phyloP scores from a whole-genome alignment of 2,797 vertebrate genomes.

The Crenichthys baileyi region DNA sequence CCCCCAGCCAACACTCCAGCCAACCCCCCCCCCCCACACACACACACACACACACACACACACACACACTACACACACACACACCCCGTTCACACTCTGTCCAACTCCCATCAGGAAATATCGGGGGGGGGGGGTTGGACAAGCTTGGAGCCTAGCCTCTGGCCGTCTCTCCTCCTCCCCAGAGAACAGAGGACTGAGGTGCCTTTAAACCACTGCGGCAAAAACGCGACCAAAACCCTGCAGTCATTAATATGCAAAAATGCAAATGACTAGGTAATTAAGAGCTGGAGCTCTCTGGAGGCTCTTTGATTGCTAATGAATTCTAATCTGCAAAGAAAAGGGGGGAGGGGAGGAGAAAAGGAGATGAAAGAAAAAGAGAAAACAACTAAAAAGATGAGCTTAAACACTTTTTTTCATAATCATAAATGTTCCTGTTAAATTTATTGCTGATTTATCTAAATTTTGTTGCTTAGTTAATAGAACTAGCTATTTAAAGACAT shows the following conservation, averaged over 20 bases:
- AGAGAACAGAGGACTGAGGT: slow-evolving; percentile 82
- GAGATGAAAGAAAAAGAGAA: slow-evolving; percentile 81
- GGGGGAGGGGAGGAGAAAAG: slow-evolving; percentile 77
- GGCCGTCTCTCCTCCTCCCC: slow-evolving; percentile 80
- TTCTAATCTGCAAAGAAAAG: slow-evolving; percentile 88
- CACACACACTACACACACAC: slow-evolving; percentile 4
- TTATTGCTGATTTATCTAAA: slow-evolving; percentile 17
- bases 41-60: background rate
- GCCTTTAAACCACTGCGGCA: slow-evolving; percentile 89
- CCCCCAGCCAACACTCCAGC: slow-evolving; percentile 55
- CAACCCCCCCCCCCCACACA: slow-evolving; percentile 13
- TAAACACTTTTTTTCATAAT: slow-evolving; percentile 48
- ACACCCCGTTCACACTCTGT: slow-evolving; percentile 48
- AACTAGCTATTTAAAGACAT: slow-evolving; percentile 22
- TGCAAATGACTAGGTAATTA: slow-evolving; percentile 97
- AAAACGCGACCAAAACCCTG: slow-evolving; percentile 85
- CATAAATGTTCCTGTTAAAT: slow-evolving; percentile 52
- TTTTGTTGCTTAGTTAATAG: slow-evolving; percentile 9
- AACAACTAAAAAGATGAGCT: slow-evolving; percentile 73
- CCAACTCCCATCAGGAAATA: slow-evolving; percentile 68
- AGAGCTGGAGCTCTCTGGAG: slow-evolving; percentile 88
- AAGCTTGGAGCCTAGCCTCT: slow-evolving; percentile 79
- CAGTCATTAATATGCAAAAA: slow-evolving; percentile 97
- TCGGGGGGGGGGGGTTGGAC: slow-evolving; percentile 61
- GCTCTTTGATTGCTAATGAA: slow-evolving; percentile 90